Percentiles rank a stretch among this genome's conserved stretches.
Conservation (phyloP, 2,113 vertebrate species). For the Chelonoidis abingdonii region DNA sequence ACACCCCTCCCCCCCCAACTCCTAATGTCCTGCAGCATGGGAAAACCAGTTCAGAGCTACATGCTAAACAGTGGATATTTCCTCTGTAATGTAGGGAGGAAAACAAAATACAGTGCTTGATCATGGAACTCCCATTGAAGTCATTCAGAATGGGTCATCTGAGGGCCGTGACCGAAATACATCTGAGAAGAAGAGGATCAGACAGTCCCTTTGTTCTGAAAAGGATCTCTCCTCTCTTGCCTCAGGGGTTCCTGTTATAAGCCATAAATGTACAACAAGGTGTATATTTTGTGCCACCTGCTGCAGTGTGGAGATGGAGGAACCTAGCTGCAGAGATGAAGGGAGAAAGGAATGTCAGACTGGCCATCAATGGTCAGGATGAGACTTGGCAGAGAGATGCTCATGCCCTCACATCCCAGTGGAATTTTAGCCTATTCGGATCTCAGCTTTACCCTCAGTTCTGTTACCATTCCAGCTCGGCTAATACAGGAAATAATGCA, state of each 20-base stretch:
- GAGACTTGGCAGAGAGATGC: background rate
- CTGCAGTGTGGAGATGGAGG: background rate
- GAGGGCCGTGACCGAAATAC: too few species aligned
- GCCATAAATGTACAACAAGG: background rate
- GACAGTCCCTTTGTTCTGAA: too few species aligned
- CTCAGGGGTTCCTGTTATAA: background rate
- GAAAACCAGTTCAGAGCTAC: background rate
- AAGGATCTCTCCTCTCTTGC: too few species aligned
- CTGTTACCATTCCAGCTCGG: background rate
- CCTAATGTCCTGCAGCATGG: background rate
- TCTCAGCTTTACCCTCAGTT: background rate
- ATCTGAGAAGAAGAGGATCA: too few species aligned
- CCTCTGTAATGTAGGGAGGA: background rate
- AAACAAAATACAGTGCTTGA: background rate
- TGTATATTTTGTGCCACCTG: background rate
- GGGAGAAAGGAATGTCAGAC: background rate
- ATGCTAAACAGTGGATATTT: background rate
- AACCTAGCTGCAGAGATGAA: background rate
- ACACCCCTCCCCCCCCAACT: background rate
- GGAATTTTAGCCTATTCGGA: background rate
- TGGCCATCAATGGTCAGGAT: background rate
- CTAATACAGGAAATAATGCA: background rate
- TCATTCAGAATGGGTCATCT: background rate
- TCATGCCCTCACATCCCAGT: background rate
- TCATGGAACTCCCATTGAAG: background rate